Evolutionary conservation across 2,888 invertebrate genomes (phyloP).

Genomic region (Amphimallon solstitiale): DNA sequence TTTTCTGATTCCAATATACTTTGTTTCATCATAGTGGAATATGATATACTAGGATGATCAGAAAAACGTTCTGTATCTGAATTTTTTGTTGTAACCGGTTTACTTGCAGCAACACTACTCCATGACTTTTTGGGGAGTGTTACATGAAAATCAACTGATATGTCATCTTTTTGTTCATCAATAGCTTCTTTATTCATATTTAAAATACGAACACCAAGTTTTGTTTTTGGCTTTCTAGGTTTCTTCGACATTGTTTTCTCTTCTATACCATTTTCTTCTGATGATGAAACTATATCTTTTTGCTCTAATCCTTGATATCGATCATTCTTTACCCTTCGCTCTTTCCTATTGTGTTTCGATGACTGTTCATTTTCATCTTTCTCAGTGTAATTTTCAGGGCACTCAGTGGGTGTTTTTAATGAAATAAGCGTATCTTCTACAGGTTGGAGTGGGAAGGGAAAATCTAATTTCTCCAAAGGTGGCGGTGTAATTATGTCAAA

Average conservation of each 20-base stretch:
- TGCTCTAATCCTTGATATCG: constrained; percentile 43
- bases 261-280: constrained; percentile 41
- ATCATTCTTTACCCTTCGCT: constrained; percentile 25
- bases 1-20: constrained; percentile 39
- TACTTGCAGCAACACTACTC: constrained; percentile 66
- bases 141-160: constrained; percentile 43
- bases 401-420: constrained; percentile 7
- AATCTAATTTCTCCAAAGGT: constrained; percentile 34
- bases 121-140: constrained; percentile 64
- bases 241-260: constrained; percentile 48
- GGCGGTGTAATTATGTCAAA: constrained; percentile 28
- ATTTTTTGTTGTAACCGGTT: constrained; percentile 60
- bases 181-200: constrained; percentile 42
- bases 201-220: constrained; percentile 60
- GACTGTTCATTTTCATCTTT: constrained; percentile 11
- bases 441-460: constrained; percentile 2
- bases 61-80: constrained; percentile 47
- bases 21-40: constrained; percentile 38
- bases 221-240: constrained; percentile 59
- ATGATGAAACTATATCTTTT: constrained; percentile 44
- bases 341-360: constrained; percentile 5
- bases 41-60: constrained; percentile 37
- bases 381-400: neutral
- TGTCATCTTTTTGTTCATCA: constrained; percentile 40
- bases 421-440: constrained; percentile 25